Evolutionary conservation across 2,113 vertebrate genomes (phyloP).

Genomic region (Penelope pileata): DNA sequence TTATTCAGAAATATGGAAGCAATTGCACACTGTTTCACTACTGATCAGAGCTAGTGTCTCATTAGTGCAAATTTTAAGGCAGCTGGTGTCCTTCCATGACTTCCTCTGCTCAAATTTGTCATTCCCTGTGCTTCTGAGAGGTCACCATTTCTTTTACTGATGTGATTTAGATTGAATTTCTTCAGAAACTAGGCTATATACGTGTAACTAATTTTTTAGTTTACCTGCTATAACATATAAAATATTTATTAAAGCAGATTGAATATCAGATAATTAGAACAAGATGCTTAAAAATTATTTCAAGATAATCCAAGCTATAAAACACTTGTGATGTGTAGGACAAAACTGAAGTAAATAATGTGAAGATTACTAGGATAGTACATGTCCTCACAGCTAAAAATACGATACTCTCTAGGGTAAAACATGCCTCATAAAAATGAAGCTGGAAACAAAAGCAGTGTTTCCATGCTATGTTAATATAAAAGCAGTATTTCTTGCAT

Average conservation of each 20-base stretch:
- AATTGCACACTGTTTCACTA: slow-evolving; percentile 61
- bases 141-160: background rate
- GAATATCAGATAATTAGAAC: background rate
- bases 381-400: background rate
- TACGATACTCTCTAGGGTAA: background rate
- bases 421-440: background rate
- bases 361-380: background rate
- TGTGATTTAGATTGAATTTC: background rate
- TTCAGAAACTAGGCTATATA: background rate
- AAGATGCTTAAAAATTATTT: background rate
- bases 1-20: slow-evolving; percentile 68
- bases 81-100: background rate
- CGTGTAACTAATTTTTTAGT: background rate
- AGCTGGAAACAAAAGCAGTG: background rate
- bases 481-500: background rate
- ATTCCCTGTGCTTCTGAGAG: background rate
- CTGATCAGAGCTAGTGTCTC: slow-evolving; percentile 42
- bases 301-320: background rate
- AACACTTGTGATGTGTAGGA: background rate
- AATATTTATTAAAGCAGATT: slow-evolving; percentile 8
- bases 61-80: slow-evolving; percentile 19
- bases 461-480: background rate
- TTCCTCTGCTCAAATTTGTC: background rate
- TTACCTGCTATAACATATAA: background rate
- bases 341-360: background rate